These are phyloP conservation scores for Callimorpha dominula DNA, from an alignment of 2,888 invertebrate species.

Conservation along the genomic window DNA sequence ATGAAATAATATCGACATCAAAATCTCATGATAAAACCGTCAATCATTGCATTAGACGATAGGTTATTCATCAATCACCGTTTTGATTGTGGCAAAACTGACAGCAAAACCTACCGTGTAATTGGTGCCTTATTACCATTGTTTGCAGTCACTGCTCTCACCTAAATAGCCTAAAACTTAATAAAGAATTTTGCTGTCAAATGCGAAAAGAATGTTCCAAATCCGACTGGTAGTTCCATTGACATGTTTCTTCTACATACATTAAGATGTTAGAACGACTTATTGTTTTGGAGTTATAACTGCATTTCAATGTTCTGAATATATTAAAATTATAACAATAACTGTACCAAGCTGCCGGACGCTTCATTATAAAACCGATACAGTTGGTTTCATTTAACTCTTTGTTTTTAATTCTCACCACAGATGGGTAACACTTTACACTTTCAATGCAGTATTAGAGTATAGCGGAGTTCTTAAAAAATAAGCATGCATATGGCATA, in stretches of 20 bases:
- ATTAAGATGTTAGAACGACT: not conserved
- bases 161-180: not conserved
- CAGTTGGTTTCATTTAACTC: constrained; percentile 28
- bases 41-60: too few relatives aligned
- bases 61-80: too few relatives aligned
- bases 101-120: too few relatives aligned
- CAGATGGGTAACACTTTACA: not conserved
- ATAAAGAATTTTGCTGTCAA: not conserved
- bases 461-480: not conserved
- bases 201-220: not conserved
- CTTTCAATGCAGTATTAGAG: not conserved
- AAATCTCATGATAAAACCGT: too few relatives aligned
- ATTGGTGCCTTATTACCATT: too few relatives aligned
- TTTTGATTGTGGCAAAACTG: too few relatives aligned
- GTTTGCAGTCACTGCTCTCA: too few relatives aligned
- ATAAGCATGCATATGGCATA: not conserved
- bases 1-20: too few relatives aligned
- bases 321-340: constrained; percentile 63
- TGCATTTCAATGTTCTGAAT: constrained; percentile 68
- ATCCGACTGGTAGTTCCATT: too few relatives aligned
- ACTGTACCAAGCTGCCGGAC: constrained; percentile 54
- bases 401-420: not conserved
- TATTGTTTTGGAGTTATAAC: constrained; percentile 49
- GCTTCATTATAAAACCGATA: constrained; percentile 57
- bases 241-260: not conserved